phyloP scores from a whole-genome alignment of 2,888 invertebrate genomes.

The Pheosia tremula region DNA sequence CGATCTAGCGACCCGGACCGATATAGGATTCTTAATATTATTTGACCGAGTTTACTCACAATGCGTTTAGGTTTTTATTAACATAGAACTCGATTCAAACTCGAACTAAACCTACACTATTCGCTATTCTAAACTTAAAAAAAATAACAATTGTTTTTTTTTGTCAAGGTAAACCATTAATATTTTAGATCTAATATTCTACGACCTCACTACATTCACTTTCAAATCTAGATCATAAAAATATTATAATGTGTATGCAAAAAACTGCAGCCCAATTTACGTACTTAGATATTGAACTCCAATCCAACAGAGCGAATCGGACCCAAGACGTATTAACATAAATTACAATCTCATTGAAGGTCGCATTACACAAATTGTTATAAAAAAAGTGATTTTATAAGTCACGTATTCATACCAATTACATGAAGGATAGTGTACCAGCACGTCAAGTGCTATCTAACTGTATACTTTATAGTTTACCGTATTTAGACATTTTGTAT shows the following conservation, averaged over 20 bases:
- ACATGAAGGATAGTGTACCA: conserved; percentile 19
- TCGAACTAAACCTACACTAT: too few relatives aligned
- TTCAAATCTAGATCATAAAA: conserved; percentile 45
- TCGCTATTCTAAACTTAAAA: too few relatives aligned
- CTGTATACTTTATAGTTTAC: too few relatives aligned
- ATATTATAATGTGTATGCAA: conserved; percentile 21
- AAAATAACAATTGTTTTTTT: conserved; percentile 5
- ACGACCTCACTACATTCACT: conserved; percentile 41
- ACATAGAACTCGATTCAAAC: too few relatives aligned
- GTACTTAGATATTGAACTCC: conserved; percentile 24
- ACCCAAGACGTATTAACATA: conserved; percentile 10
- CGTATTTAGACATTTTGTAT: too few relatives aligned
- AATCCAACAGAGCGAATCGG: conserved; percentile 18
- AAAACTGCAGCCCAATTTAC: conserved; percentile 33
- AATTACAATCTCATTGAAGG: conserved; percentile 26
- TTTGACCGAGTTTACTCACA: too few relatives aligned
- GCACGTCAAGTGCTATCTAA: too few relatives aligned
- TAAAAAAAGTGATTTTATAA: conserved; percentile 21
- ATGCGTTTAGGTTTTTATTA: too few relatives aligned
- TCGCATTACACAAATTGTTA: conserved; percentile 19
- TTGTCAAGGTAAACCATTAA: conserved; percentile 33
- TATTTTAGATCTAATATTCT: conserved; percentile 33
- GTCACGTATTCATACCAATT: conserved; percentile 20
- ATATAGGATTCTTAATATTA: too few relatives aligned
- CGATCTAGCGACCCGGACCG: too few relatives aligned